Base-by-base conservation (phyloP, 2,113 vertebrate species). In the Tyrannus savana region DNA sequence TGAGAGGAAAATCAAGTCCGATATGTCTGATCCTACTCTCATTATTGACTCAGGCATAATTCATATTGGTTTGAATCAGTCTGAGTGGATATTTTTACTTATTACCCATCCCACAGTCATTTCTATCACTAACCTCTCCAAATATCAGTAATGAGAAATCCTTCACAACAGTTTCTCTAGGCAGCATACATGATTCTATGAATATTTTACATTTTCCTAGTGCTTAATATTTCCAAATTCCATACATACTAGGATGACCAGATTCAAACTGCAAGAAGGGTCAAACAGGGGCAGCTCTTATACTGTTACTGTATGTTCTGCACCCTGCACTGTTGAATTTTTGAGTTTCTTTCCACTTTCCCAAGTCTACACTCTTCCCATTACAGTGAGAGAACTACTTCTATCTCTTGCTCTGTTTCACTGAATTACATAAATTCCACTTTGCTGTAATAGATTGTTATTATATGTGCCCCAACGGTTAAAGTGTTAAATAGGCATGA, bases 21-120 rank as follows among this genome's bases (percentile, higher is more conserved):
- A 50, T 73, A 53, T 82, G 28, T 59, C 63, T 83, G 66, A 74
- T 90, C 46, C 50, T 64, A 62, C 19, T 35, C 37, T 95, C 71
- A 56, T 94, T 93, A 84, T 89, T 93, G 84, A 91, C 81, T 94
- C 64, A 86, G 67, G 41, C 74, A 79, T 72, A 97, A 89, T 95
- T 84, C 74, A 87, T 87, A 69, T 62, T 74, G 59, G 44, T 93
- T 91, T 91, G 90, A 96, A 82, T 96, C 62, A 91, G 62, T 89
- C 62, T 95, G 67, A 89, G 71, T 77, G 39, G 55, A 87, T 93
- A 75, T 84, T 94, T 93, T 91, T 79, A 71, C 46, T 64, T 87
- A 87, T 82, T 96, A 94, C 49, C 96, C 87, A 95, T 96, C 58
- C 16, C 33, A 37, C 67, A 89, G 50, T 95, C 30, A 81, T 87